Conservation (phyloP, 53 echinoderm and acorn worm species). For the Paracentrotus lividus region DNA sequence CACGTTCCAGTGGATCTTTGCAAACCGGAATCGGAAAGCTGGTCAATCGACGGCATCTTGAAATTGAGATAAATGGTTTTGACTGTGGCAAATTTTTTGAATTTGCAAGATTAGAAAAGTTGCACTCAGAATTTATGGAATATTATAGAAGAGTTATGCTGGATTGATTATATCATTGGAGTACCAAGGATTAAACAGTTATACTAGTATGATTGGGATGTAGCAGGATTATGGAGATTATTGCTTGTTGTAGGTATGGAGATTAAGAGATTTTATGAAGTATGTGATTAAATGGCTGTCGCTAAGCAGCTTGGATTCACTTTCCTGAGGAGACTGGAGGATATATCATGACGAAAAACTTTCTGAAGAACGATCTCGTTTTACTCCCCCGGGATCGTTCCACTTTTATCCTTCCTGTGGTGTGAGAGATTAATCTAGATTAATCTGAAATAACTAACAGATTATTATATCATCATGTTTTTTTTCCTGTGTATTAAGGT, state of each 20-base stretch:
- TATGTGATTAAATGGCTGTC: neutral
- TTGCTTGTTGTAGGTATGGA: slow-evolving; percentile 2
- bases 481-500: slow-evolving; percentile 8
- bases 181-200: neutral
- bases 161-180: slow-evolving; percentile 10
- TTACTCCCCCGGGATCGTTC: neutral
- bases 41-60: neutral
- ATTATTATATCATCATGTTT: slow-evolving; percentile 36
- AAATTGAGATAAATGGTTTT: neutral
- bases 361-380: slow-evolving; percentile 2
- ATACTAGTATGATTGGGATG: slow-evolving; percentile 5
- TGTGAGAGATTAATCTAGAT: slow-evolving; percentile 50
- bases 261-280: slow-evolving; percentile 15
- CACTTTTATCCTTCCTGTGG: slow-evolving; percentile 25
- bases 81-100: neutral
- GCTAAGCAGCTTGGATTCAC: slow-evolving; percentile 26
- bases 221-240: neutral
- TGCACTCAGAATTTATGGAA: neutral
- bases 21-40: neutral
- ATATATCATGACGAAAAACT: slow-evolving; percentile 43
- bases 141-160: slow-evolving; percentile 1
- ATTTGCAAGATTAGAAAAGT: neutral
- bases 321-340: neutral
- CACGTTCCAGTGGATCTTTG: neutral
- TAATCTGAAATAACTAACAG: slow-evolving; percentile 56